Evolutionary conservation across 2,888 invertebrate species (phyloP), one percentile per base, ranked within the genome.

Genomic region (Polymixis lichenea): DNA sequence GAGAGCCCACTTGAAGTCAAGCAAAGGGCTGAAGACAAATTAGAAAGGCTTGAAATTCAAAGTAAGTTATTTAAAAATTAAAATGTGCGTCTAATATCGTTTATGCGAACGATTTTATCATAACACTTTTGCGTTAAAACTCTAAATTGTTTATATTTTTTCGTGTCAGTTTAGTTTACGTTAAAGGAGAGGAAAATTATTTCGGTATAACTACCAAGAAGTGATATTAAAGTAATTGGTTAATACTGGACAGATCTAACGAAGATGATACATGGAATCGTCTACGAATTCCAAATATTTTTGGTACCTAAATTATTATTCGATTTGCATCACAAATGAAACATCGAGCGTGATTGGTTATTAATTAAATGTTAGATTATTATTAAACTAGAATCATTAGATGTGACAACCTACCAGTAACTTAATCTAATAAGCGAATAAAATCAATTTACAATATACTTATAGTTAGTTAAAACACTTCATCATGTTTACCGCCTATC

Each of bases 1-100:
- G 98, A 99, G 95, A 97, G 98, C 89, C 97, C 97, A 53, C 94
- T 98, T 89, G 98, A 98, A 94, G 93, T 97, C 69, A 95, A 97
- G 81, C 96, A 97, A 83, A 97, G 97, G 68, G 95, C 95, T 71
- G 95, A 97, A 86, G 97, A 97, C 75, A 97, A 97, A 88, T 93
- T 96, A 86, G 97, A 98, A 93, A 97, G 98, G 90, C 97, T 97
- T 88, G 97, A 97, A 93, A 98, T 98, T 90, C 97, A 98, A 95
- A 97, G 98, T 98, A 96, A 97, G 97, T 96, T 6, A 38, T 38
- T 38, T 38, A 38, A 17, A 38, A 58, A 62, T 62, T 56, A 56
- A 43, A 32, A 55, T n/a, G 1, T 6, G 17, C 25, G 25, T 72
- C 46, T 72, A 55, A 77, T 49, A 51, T 19, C 25, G 60, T 80